phyloP scores from a whole-genome alignment of 2,797 vertebrate genomes.

The Cynodonichthys magdalenae region DNA sequence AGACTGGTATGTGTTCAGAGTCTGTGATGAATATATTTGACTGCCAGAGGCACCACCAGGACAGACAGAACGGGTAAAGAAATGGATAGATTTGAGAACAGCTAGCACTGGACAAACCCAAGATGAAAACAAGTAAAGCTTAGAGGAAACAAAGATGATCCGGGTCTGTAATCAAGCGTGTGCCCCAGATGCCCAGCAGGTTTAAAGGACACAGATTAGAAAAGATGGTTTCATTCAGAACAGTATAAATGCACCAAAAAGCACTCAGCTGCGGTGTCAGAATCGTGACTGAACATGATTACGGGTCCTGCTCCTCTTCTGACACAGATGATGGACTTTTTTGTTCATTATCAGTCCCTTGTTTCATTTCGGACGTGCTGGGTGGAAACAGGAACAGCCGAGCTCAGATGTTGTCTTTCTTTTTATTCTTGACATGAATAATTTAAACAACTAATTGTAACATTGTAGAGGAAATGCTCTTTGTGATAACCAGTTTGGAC shows the following conservation, averaged over 20 bases:
- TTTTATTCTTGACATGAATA: slow-evolving; percentile 23
- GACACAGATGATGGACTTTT: not conserved
- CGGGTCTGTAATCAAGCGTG: slow-evolving; percentile 30
- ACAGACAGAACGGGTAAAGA: too few species aligned
- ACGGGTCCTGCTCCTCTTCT: not conserved
- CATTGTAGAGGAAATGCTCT: not conserved
- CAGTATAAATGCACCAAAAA: slow-evolving; percentile 2
- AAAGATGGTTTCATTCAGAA: slow-evolving; percentile 16
- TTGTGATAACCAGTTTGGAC: not conserved
- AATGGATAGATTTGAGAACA: too few species aligned
- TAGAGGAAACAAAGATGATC: slow-evolving; percentile 30
- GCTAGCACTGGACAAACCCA: too few species aligned
- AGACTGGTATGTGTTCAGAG: too few species aligned
- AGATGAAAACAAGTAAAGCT: too few species aligned
- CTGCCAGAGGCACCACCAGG: too few species aligned
- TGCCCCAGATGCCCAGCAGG: slow-evolving; percentile 27
- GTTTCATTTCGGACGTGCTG: slow-evolving; percentile 8
- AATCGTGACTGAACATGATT: not conserved
- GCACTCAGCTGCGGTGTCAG: not conserved
- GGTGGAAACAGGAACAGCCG: slow-evolving; percentile 22
- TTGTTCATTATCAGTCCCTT: slow-evolving; percentile 4
- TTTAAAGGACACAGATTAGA: slow-evolving; percentile 22
- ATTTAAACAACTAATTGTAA: slow-evolving; percentile 27
- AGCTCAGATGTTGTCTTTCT: not conserved
- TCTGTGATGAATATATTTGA: too few species aligned